A percentile compares a stretch with the other conserved stretches of the same genome.
phyloP scores from a whole-genome alignment of 2,888 invertebrate genomes.

The Ormia ochracea region DNA sequence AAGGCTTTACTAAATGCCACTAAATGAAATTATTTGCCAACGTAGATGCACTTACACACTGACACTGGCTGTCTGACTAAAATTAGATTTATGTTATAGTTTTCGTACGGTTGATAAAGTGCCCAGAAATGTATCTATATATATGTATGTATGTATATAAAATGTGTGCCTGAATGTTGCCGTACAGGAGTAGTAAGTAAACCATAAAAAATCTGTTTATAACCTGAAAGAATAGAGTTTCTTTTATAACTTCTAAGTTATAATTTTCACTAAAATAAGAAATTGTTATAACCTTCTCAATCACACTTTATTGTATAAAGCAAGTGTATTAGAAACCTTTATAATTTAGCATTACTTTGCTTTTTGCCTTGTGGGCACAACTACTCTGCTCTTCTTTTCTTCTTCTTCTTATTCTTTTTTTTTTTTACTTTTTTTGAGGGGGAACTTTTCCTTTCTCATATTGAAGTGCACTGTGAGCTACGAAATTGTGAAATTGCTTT shows the following conservation, averaged over 20 bases:
- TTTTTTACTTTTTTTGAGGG: not conserved
- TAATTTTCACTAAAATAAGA: slow-evolving; percentile 55
- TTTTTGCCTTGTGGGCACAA: slow-evolving; percentile 29
- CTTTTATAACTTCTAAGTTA: slow-evolving; percentile 14
- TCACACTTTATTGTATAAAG: not conserved
- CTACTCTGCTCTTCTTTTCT: slow-evolving; percentile 2
- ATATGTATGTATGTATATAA: not conserved
- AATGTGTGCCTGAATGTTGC: not conserved
- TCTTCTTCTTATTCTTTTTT: not conserved
- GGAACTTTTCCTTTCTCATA: not conserved
- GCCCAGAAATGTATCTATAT: slow-evolving; percentile 14
- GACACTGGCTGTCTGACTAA: slow-evolving; percentile 21
- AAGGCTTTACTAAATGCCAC: slow-evolving; percentile 64
- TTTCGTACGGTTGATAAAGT: slow-evolving; percentile 60
- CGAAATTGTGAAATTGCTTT: slow-evolving; percentile 39
- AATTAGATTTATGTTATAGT: slow-evolving; percentile 62
- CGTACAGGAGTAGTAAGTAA: not conserved
- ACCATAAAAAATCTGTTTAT: slow-evolving; percentile 34
- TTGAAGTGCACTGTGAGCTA: slow-evolving; percentile 44
- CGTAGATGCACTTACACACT: slow-evolving; percentile 31
- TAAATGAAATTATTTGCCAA: slow-evolving; percentile 64
- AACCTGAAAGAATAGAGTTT: not conserved
- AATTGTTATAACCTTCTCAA: slow-evolving; percentile 36
- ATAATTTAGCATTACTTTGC: slow-evolving; percentile 28
- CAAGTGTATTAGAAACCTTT: slow-evolving; percentile 23